Conservation (phyloP, 2,113 vertebrate genomes). For the Struthio camelus region DNA sequence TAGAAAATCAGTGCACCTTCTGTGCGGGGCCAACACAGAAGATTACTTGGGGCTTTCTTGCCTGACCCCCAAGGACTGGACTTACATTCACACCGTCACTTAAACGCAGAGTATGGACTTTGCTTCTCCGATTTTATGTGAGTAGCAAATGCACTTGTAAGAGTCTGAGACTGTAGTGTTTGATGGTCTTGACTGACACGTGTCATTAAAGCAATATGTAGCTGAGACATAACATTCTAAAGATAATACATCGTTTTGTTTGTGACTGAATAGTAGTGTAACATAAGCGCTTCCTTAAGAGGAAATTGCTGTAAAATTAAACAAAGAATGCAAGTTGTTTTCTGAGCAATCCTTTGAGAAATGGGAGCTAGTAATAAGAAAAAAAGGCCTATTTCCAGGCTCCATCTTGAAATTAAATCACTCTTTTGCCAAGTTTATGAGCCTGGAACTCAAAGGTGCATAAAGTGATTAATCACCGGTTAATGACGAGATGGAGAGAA, state of each 20-base stretch:
- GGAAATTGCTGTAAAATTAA: background rate
- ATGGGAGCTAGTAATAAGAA: background rate
- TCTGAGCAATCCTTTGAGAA: background rate
- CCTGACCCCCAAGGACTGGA: background rate
- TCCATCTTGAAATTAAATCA: background rate
- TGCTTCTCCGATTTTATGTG: background rate
- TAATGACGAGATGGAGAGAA: background rate
- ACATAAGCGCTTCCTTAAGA: background rate
- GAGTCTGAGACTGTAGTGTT: background rate
- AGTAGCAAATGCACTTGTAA: background rate
- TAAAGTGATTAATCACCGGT: background rate
- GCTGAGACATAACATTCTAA: background rate
- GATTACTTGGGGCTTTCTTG: background rate
- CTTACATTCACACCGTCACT: background rate
- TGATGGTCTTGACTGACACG: background rate
- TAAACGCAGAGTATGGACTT: background rate
- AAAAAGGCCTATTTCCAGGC: background rate
- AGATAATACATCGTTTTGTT: background rate
- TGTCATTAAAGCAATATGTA: constrained; percentile 6
- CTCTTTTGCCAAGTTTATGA: background rate
- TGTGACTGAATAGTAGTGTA: background rate
- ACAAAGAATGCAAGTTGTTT: background rate
- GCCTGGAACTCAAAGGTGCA: background rate
- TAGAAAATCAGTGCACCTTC: background rate
- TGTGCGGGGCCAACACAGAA: background rate